Evolutionary conservation across 1,140 invertebrate species (phyloP).

Genomic region (Panagrolaimus sp.): DNA sequence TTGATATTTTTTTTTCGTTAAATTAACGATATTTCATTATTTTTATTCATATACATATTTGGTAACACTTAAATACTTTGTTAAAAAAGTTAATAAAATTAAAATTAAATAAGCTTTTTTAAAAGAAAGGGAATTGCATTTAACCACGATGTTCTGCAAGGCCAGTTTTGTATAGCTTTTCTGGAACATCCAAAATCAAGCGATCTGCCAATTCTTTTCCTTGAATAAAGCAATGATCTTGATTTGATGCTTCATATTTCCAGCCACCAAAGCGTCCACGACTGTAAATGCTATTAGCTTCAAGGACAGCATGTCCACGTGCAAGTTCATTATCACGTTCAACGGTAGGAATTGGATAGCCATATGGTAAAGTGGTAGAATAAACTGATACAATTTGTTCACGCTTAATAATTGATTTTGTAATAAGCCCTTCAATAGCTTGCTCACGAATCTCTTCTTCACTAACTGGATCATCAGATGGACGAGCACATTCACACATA

Average conservation of each 20-base stretch:
- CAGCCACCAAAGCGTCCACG: slow-evolving; percentile 57
- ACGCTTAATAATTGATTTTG: slow-evolving; percentile 49
- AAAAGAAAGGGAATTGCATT: too few relatives aligned
- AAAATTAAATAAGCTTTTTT: too few relatives aligned
- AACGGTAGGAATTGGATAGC: slow-evolving; percentile 57
- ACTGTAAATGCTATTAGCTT: slow-evolving; percentile 50
- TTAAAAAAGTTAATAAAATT: too few relatives aligned
- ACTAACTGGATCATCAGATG: slow-evolving; percentile 41
- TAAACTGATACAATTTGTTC: slow-evolving; percentile 52
- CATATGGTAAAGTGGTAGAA: slow-evolving; percentile 51
- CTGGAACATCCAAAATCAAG: slow-evolving; percentile 43
- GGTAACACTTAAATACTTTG: too few relatives aligned
- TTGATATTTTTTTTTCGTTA: too few relatives aligned
- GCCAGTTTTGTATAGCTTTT: slow-evolving; percentile 55
- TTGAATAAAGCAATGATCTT: slow-evolving; percentile 58
- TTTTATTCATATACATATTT: too few relatives aligned
- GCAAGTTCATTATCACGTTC: slow-evolving; percentile 52
- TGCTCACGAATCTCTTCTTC: slow-evolving; percentile 52
- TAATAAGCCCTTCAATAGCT: slow-evolving; percentile 54
- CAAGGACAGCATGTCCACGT: slow-evolving; percentile 50
- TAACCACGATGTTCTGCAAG: slow-evolving; percentile 39
- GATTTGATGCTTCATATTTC: slow-evolving; percentile 58
- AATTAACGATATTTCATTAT: too few relatives aligned
- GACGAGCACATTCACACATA: slow-evolving; percentile 57
- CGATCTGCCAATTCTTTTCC: slow-evolving; percentile 55